Evolutionary conservation across 1,140 invertebrate species (phyloP).

Genomic region (Zelostemma sp.): DNA sequence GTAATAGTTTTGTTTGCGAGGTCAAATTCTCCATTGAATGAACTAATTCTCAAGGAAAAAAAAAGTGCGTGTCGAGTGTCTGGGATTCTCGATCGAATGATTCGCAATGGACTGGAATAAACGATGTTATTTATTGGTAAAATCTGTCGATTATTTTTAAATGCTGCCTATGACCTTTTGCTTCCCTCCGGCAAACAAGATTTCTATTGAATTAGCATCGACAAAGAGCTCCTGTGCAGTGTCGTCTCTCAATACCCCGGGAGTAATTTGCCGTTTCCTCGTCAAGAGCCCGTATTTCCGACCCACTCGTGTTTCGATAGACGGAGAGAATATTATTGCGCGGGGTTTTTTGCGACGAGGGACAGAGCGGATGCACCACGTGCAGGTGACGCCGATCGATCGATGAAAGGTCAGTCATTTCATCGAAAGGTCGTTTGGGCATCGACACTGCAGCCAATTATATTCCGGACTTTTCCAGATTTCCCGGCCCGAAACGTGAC

Average conservation of each 20-base stretch:
- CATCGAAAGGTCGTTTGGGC: slow-evolving; percentile 12
- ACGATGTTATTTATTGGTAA: too few species aligned
- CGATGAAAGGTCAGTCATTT: slow-evolving; percentile 26
- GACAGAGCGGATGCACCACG: not conserved
- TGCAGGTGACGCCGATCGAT: slow-evolving; percentile 8
- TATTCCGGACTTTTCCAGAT: too few species aligned
- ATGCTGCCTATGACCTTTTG: too few species aligned
- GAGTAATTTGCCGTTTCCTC: slow-evolving; percentile 38
- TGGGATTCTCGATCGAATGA: too few species aligned
- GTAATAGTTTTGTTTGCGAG: too few species aligned
- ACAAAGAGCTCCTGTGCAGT: slow-evolving; percentile 10
- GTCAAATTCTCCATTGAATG: too few species aligned
- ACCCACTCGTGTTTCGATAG: slow-evolving; percentile 5
- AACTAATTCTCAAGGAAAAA: too few species aligned
- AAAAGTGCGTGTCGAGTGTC: too few species aligned
- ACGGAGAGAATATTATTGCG: not conserved
- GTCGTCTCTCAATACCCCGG: slow-evolving; percentile 9
- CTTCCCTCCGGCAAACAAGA: not conserved
- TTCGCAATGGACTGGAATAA: too few species aligned
- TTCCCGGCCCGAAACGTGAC: too few species aligned
- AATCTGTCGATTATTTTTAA: too few species aligned
- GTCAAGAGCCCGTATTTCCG: slow-evolving; percentile 10
- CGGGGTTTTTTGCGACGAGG: not conserved
- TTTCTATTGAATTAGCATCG: not conserved
- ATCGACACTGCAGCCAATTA: too few species aligned